Base-by-base conservation (phyloP, 2,113 vertebrate genomes). In the Hypocryptadius cinnamomeus region DNA sequence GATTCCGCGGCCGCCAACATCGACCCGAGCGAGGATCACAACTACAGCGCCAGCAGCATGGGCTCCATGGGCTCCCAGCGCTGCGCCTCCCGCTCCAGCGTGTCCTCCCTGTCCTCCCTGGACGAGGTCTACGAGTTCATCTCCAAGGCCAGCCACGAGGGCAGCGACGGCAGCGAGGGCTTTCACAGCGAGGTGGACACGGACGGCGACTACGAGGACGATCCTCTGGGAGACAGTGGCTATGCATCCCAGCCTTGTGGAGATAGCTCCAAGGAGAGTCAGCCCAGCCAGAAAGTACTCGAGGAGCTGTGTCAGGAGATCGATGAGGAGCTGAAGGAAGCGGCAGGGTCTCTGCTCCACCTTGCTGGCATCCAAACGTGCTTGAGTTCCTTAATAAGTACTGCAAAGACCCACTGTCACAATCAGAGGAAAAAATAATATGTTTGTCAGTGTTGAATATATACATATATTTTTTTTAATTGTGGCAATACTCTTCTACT, bases 241-340 rank as follows among this genome's bases (percentile, higher is more conserved):
- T 98, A 98, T 87, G 97, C 97, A 56, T 94, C 98, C 11, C 97
- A 97, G 90, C 92, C 97, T 10, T 95, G 97, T 48, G 92, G 44
- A 31, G 92, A 94, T 76, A 50, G 96, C 53, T 94, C 98, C 44
- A 93, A 94, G 79, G 98, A 98, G 91, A 97, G 96, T 76, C 98
- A 97, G 65, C 96, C 97, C 42, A 95, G 95, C 88, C 98, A 98
- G 95, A 98, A 98, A 95, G 97, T 94, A 16, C 91, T 98, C 3
- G 97, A 98, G 57, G 98, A 98, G 93, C 83, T 97, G 9, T 98
- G 98, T 91, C 98, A 98, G 21, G 99, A 99, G 96, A 98, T 99
- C 23, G 99, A 99, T 33, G 99, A 99, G 94, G 99, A 99, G 98
- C 97, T 99, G 82, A 99, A 99, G 94, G 99, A 99, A 92, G 99